Conservation (phyloP, 2,797 vertebrate species). For the Benthosema pterotum region DNA sequence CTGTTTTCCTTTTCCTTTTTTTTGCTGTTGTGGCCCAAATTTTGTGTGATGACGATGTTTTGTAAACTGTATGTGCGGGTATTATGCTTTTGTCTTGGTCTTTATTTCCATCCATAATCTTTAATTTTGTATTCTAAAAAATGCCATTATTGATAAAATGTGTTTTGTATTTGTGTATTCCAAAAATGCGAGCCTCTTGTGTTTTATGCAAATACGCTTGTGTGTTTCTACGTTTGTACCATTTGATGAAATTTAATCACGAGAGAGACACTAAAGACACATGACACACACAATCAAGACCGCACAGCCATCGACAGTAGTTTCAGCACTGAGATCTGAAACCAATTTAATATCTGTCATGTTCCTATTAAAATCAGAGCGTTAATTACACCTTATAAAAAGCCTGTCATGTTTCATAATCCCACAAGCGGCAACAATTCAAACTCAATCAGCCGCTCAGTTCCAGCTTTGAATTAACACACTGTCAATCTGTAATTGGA, state of each 20-base stretch:
- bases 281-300: conserved; percentile 16
- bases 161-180: too few relatives aligned
- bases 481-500: conserved; percentile 65
- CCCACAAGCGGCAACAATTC: conserved; percentile 73
- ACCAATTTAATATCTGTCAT: conserved; percentile 84
- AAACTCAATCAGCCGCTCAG: conserved; percentile 73
- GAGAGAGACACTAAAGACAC: conserved; percentile 13
- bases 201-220: conserved; percentile 15
- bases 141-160: neutral
- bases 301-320: conserved; percentile 36
- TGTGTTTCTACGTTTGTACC: conserved; percentile 14
- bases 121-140: neutral
- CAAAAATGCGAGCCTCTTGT: too few relatives aligned
- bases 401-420: conserved; percentile 83
- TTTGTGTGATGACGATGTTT: neutral
- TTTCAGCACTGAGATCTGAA: conserved; percentile 69
- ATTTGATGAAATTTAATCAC: conserved; percentile 24
- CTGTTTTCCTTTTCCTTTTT: neutral
- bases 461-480: conserved; percentile 66
- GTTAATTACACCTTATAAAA: conserved; percentile 86
- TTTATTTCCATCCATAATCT: too few relatives aligned
- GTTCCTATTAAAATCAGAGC: conserved; percentile 80
- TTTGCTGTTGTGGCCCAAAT: neutral
- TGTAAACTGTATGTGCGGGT: too few relatives aligned
- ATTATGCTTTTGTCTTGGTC: neutral